These are phyloP conservation scores for Drosophila putrida DNA, from an alignment of 2,888 invertebrate genomes.

Conservation along the genomic window DNA sequence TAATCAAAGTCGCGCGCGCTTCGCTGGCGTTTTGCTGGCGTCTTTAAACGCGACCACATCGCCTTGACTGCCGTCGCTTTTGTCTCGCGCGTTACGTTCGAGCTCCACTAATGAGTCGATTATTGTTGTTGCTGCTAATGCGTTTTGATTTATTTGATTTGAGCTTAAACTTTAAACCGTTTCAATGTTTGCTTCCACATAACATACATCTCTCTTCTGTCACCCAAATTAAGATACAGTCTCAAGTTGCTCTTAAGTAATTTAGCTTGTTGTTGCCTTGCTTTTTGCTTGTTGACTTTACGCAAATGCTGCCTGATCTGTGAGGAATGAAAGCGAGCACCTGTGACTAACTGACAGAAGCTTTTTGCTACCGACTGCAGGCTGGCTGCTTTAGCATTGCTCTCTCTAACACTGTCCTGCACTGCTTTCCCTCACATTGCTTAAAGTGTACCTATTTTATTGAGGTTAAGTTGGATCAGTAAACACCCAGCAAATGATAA, in stretches of 20 bases:
- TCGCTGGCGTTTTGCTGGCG: conserved; percentile 58
- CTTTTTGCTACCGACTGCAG: not conserved
- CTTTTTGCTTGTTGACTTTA: conserved; percentile 4
- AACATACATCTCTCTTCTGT: conserved; percentile 4
- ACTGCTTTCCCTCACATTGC: not conserved
- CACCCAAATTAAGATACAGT: conserved; percentile 4
- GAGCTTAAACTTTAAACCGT: conserved; percentile 45
- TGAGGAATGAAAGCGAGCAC: too few relatives aligned
- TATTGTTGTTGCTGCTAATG: conserved; percentile 33
- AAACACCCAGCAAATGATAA: not conserved
- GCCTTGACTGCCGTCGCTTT: conserved; percentile 23
- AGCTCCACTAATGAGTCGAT: conserved; percentile 4
- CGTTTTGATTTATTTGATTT: conserved; percentile 56
- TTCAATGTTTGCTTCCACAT: conserved; percentile 43
- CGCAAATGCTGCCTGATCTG: not conserved
- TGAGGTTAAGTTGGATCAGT: not conserved
- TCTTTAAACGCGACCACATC: conserved; percentile 36
- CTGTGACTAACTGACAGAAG: not conserved
- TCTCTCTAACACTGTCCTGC: not conserved
- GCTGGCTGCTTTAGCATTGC: not conserved
- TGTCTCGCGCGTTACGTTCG: conserved; percentile 23
- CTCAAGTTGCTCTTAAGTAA: conserved; percentile 13
- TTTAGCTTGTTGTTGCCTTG: not conserved
- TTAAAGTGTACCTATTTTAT: not conserved
- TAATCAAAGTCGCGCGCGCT: conserved; percentile 68